These are phyloP conservation scores for Neotoma lepida DNA, from an alignment of 2,113 vertebrate genomes.

Conservation along the genomic window DNA sequence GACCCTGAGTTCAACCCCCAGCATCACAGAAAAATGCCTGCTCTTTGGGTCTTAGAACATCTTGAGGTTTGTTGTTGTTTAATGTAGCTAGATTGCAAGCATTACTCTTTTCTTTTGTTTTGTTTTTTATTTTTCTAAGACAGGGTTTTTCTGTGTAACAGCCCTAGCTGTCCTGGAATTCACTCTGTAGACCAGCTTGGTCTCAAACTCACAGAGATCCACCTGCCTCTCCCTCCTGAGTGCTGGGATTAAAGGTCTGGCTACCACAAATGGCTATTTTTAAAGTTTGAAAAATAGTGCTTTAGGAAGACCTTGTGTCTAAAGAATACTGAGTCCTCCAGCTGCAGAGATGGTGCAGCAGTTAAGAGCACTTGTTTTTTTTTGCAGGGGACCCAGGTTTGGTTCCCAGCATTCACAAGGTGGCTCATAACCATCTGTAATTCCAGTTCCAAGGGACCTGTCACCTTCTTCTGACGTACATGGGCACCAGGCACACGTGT, in stretches of 20 bases:
- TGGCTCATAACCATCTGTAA: background rate
- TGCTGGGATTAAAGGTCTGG: background rate
- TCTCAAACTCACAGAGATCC: background rate
- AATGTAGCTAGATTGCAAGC: background rate
- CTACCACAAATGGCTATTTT: background rate
- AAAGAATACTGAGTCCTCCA: background rate
- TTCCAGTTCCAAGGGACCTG: background rate
- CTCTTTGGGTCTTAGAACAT: background rate
- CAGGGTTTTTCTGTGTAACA: background rate
- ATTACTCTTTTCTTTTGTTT: background rate
- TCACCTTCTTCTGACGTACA: background rate
- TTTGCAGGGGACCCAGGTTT: background rate
- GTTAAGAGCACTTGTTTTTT: background rate
- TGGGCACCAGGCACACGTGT: background rate
- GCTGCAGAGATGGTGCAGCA: background rate
- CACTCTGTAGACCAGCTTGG: background rate
- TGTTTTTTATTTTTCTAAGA: background rate
- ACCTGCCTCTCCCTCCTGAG: background rate
- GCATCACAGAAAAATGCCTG: background rate
- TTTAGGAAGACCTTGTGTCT: background rate
- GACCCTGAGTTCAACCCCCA: background rate
- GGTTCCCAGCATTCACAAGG: background rate
- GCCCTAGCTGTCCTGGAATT: background rate
- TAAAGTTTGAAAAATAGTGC: constrained; percentile 32
- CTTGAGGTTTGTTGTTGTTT: background rate